phyloP scores from a whole-genome alignment of 2,797 vertebrate genomes.

The Platyrinchus mystaceus region DNA sequence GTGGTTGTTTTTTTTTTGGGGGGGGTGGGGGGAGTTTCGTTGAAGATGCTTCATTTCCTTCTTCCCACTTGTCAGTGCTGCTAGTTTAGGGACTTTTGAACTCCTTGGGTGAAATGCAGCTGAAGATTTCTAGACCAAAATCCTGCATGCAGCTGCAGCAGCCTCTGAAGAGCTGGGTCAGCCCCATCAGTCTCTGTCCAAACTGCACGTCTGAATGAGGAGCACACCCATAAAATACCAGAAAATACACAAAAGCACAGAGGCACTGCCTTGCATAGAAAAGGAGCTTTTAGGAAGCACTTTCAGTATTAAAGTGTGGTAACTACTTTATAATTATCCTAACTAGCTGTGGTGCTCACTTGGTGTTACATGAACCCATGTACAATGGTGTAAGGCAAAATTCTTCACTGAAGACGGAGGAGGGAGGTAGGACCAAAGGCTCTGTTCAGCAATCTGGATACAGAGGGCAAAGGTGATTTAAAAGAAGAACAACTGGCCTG shows the following conservation, averaged over 20 bases:
- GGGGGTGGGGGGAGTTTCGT: too few relatives aligned
- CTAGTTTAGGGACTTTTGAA: not conserved
- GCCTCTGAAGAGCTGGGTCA: not conserved
- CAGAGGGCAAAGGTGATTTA: not conserved
- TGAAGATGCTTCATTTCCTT: not conserved
- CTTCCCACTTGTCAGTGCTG: not conserved
- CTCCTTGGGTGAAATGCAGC: not conserved
- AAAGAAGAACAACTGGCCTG: not conserved
- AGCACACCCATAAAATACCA: not conserved
- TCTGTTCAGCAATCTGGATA: not conserved
- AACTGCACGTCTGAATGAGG: not conserved
- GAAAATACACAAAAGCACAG: not conserved
- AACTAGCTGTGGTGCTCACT: rapidly evolving
- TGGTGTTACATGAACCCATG: not conserved
- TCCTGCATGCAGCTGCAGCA: not conserved
- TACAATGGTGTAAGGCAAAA: not conserved
- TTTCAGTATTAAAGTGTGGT: not conserved
- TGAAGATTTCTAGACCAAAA: not conserved
- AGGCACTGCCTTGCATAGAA: not conserved
- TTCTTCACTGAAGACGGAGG: not conserved
- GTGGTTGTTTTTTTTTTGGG: too few relatives aligned
- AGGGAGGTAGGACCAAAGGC: not conserved
- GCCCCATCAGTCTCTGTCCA: not conserved
- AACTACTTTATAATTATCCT: not conserved
- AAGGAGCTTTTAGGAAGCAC: not conserved